Percentiles rank a stretch among this genome's conserved stretches.
These are phyloP conservation scores for Oxystoma pomonae DNA, from an alignment of 2,888 invertebrate genomes.

Conservation along the genomic window DNA sequence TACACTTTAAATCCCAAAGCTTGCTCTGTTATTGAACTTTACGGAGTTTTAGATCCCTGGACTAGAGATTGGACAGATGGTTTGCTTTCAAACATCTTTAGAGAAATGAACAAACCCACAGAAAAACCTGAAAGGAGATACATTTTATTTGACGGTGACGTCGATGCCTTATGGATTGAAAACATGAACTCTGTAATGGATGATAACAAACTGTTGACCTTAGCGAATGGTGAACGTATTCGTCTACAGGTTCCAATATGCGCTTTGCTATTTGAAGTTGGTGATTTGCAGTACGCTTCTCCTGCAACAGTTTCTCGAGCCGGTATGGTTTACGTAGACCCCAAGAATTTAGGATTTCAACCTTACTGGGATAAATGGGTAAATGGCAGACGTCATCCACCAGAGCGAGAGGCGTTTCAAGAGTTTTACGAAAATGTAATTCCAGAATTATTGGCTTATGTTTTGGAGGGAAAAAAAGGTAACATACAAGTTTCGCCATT, in stretches of 20 bases:
- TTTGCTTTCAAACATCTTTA: constrained; percentile 83
- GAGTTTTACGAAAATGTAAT: constrained; percentile 68
- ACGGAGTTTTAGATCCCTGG: constrained; percentile 79
- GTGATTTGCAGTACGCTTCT: constrained; percentile 83
- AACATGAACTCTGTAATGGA: constrained; percentile 98
- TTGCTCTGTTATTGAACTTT: constrained; percentile 83
- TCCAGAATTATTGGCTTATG: constrained; percentile 64
- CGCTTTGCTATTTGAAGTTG: constrained; percentile 90
- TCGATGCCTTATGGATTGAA: constrained; percentile 93
- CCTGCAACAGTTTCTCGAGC: constrained; percentile 91
- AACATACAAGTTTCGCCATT: constrained; percentile 60
- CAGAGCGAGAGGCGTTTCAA: constrained; percentile 47
- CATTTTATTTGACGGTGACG: constrained; percentile 90
- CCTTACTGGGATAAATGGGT: constrained; percentile 89
- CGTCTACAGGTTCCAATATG: constrained; percentile 76
- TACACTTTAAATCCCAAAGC: constrained; percentile 85
- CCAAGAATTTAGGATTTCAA: constrained; percentile 81
- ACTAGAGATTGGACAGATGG: constrained; percentile 94
- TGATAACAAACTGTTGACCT: constrained; percentile 83
- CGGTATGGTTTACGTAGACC: constrained; percentile 90
- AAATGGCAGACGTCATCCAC: constrained; percentile 50
- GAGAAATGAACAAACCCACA: constrained; percentile 80
- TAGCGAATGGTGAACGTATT: constrained; percentile 74
- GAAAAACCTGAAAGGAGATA: constrained; percentile 65
- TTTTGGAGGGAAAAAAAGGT: constrained; percentile 65